Base-by-base conservation (phyloP, 2,888 invertebrate genomes). In the Caenorhabditis sulstoni region DNA sequence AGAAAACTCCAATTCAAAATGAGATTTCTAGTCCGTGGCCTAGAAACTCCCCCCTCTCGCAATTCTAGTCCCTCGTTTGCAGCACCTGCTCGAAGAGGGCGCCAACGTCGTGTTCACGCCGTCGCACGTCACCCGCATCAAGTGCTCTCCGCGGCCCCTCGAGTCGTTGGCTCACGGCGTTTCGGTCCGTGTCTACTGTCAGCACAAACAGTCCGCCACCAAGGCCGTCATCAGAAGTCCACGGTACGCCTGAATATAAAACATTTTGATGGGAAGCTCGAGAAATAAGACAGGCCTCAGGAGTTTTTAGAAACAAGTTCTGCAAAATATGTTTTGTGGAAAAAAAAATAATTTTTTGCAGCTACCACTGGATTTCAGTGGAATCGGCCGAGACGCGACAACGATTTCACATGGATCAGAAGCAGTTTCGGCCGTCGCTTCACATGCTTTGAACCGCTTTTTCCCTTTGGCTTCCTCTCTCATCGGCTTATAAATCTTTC, bases 321-420 rank as follows among this genome's bases (percentile, higher is more conserved):
- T n/a, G n/a, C n/a, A n/a, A n/a, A n/a, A n/a, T n/a, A n/a, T n/a
- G n/a, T 8, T 12, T 53, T 12, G 20, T 22, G 35, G 50, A 53
- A 53, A 53, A 41, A 53, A 53, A 41, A 53, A 2, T 7, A 29
- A 23, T 22, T 14, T 39, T 52, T 68, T 81, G 39, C 66, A 83
- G 89, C 49, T 89, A 89, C 57, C 88, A 88, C 70, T 89, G 89
- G 89, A 76, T 89, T 1, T 58, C 84, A 1, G 79, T 89, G n/a
- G 81, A 83, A 47, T 71, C 79, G 29, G 22, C 58, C 22, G 71
- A 79, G 41, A 81, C 82, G 9, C 70, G 82, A n/a, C 66, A 61
- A 37, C 22, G 65, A n/a, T 70, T 87, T 47, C 81, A 82, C 58
- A 77, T 87, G 66, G 81, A 82, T 41, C 74, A 77, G 45, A 67